A percentile compares a stretch with the other conserved stretches of the same genome.
These are phyloP conservation scores for Mnemiopsis leidyi DNA, from an alignment of 37 sponge, comb jelly and placozoan genomes.

Conservation along the genomic window DNA sequence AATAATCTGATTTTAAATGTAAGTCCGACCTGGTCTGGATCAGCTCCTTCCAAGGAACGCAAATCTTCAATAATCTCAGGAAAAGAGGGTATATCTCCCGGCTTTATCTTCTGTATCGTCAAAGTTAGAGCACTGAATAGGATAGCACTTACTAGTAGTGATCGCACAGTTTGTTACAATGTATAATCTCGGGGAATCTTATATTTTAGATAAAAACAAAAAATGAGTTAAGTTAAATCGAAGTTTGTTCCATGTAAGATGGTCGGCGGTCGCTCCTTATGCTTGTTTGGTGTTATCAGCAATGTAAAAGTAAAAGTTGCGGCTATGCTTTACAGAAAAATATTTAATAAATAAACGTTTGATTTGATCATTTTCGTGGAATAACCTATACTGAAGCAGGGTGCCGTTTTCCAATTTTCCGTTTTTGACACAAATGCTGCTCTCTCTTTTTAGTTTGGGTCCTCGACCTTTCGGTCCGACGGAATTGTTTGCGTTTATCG, in stretches of 20 bases:
- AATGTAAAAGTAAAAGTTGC: no score
- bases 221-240: no score
- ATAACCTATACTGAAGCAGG: conserved; percentile 24
- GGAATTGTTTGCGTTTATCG: not conserved
- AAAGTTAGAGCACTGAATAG: conserved; percentile 22
- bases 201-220: no score
- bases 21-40: conserved; percentile 4
- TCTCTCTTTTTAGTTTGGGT: not conserved
- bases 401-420: conserved; percentile 23
- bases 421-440: not conserved
- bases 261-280: no score
- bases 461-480: not conserved
- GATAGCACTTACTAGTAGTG: no score
- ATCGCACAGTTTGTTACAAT: no score
- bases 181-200: no score
- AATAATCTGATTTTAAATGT: not conserved
- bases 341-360: no score
- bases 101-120: conserved; percentile 37
- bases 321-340: no score
- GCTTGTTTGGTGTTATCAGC: no score
- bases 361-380: not conserved
- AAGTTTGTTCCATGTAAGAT: no score
- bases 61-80: conserved; percentile 20
- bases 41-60: not conserved
- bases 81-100: conserved; percentile 23